These are phyloP conservation scores for Misgurnus anguillicaudatus DNA, from an alignment of 2,113 vertebrate genomes.

Conservation along the genomic window DNA sequence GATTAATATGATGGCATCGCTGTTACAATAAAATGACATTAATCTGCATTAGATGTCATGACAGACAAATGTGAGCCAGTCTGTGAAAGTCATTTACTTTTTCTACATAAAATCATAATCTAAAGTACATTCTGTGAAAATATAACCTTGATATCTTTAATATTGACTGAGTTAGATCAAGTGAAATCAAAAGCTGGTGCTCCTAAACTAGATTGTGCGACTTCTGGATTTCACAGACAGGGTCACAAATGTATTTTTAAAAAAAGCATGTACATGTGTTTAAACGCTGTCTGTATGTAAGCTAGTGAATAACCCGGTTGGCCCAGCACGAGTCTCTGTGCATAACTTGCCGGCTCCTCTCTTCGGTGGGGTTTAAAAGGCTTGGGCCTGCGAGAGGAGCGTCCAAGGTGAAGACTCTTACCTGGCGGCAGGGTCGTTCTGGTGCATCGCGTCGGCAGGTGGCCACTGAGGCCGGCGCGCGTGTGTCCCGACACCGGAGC, in stretches of 20 bases:
- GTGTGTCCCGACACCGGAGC: conserved; percentile 51
- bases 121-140: no score
- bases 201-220: no score
- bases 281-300: neutral
- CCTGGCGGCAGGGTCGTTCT: conserved; percentile 68
- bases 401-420: conserved; percentile 63
- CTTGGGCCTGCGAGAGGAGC: conserved; percentile 14
- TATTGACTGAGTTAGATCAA: no score
- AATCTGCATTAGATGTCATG: neutral
- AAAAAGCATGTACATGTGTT: no score
- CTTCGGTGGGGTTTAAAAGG: neutral
- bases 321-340: conserved; percentile 13
- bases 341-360: conserved; percentile 36
- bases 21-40: neutral
- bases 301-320: neutral
- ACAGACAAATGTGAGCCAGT: neutral
- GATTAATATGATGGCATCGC: conserved; percentile 33
- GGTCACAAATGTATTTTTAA: no score
- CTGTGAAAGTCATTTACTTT: neutral
- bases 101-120: no score
- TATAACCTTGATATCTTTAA: no score
- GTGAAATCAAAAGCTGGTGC: no score
- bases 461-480: conserved; percentile 52
- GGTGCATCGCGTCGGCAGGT: conserved; percentile 55
- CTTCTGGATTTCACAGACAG: no score